Base-by-base conservation (phyloP, 2,888 invertebrate genomes). In the Brachyopa scutellaris region DNA sequence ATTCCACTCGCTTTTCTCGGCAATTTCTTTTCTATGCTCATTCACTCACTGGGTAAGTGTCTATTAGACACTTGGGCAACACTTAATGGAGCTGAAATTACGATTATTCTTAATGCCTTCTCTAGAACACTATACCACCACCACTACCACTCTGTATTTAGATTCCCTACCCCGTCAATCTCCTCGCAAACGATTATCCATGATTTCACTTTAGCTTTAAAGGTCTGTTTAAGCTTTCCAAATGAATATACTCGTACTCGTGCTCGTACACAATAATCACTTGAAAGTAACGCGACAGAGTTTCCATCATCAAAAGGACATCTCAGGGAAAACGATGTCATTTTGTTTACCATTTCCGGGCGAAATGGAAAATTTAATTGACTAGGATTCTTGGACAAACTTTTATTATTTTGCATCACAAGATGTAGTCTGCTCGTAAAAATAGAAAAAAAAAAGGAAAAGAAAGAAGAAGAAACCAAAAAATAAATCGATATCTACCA, bases 311-410 rank as follows among this genome's bases (percentile, higher is more conserved):
- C 67, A 45, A 67, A 55, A 55, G 33, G 45, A 33, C 55, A 55
- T 59, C 47, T 21, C 13, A 13, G 17, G 21, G 47, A 45, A 17
- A 55, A 67, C 23, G 42, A 70, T 59, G 23, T 8, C 42, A 67
- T 69, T 67, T 67, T 67, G 67, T 67, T 67, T 45, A 29, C 38
- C 57, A 53, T 23, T 55, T 55, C 26, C 36, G 53, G 13, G 36
- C 33, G 55, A 55, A 73, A 64, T 47, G 55, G 40, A 23, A 72
- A 72, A 53, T 72, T 62, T 73, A 73, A 73, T 73, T 73, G 62
- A 73, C 45, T 45, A 11, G 47, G 55, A 53, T 64, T 47, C 45
- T 55, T 45, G 40, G 45, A 7, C 7, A 31, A 61, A 29, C 26
- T 53, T 36, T 45, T 55, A 31, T 53, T 51, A 21, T 33, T 61